Evolutionary conservation across 2,113 vertebrate genomes (phyloP), one percentile per base, ranked within the genome.

Genomic region (Promerops cafer): DNA sequence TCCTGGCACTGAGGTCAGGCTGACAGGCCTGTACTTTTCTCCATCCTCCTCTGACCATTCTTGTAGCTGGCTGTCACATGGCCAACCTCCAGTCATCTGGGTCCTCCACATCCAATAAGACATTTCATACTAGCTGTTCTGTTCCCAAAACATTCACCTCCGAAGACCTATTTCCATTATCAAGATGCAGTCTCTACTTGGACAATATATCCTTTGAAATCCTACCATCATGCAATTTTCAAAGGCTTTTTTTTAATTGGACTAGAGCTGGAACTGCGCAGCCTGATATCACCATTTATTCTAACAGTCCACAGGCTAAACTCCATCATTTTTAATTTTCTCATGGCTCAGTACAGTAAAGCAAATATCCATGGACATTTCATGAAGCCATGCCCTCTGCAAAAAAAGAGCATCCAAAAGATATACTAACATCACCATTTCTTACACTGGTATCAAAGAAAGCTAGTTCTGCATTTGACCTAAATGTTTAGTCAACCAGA

Each of bases 101-200:
- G 23, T 12, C 54, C 40, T 76, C 40, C 17, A n/a, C 7, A 49
- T 76, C 47, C 47, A 47, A 1, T 89, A 91, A 91, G 86, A 95
- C 90, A 92, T 79, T 91, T 61, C 21, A 59, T 88, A 89, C 49
- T 45, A 64, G 83, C 85, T 86, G 28, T 40, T 90, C 90, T 83
- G 91, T 75, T 91, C 52, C 68, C 75, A 74, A 74, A 89, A 89
- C 83, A 83, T 14, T 87, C 95, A 84, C 65, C 66, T 89, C 68
- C 61, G 65, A 69, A 91, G 50, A 69, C 60, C 75, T 76, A 57
- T 82, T 96, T 71, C 72, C 86, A 91, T 90, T 95, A 91, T 76
- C 64, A 87, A 75, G 74, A 66, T 81, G 86, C 91, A 96, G 9
- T 28, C 71, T 78, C 71, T 78, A 15, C 69, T 79, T 87, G 40